These are phyloP conservation scores for Halcyon senegalensis DNA, from an alignment of 2,113 vertebrate genomes.

Conservation along the genomic window DNA sequence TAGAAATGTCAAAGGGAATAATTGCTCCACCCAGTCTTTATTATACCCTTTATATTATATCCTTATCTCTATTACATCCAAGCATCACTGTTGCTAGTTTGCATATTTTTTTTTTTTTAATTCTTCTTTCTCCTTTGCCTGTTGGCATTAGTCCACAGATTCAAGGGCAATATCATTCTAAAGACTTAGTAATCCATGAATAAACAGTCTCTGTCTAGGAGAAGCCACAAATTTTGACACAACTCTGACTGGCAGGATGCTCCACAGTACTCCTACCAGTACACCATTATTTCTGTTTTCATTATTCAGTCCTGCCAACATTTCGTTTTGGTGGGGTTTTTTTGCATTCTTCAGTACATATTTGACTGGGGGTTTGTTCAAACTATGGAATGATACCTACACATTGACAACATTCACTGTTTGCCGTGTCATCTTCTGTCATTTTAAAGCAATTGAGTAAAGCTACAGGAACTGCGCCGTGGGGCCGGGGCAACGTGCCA, in stretches of 20 bases:
- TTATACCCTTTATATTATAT: not conserved
- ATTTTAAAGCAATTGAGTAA: not conserved
- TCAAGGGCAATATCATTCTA: not conserved
- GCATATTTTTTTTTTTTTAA: not conserved
- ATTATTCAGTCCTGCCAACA: not conserved
- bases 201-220: not conserved
- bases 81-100: not conserved
- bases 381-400: not conserved
- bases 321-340: not conserved
- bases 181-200: not conserved
- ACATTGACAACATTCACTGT: not conserved
- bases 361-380: not conserved
- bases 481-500: not conserved
- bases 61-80: not conserved
- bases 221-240: not conserved
- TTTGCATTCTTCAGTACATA: not conserved
- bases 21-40: not conserved
- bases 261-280: not conserved
- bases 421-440: not conserved
- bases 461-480: not conserved
- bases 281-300: not conserved
- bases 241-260: not conserved
- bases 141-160: not conserved
- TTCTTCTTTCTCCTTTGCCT: not conserved
- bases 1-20: not conserved